Percentiles rank a stretch among this genome's conserved stretches.
phyloP scores from a whole-genome alignment of 2,888 invertebrate species.

The Agonopterix subpropinquella region DNA sequence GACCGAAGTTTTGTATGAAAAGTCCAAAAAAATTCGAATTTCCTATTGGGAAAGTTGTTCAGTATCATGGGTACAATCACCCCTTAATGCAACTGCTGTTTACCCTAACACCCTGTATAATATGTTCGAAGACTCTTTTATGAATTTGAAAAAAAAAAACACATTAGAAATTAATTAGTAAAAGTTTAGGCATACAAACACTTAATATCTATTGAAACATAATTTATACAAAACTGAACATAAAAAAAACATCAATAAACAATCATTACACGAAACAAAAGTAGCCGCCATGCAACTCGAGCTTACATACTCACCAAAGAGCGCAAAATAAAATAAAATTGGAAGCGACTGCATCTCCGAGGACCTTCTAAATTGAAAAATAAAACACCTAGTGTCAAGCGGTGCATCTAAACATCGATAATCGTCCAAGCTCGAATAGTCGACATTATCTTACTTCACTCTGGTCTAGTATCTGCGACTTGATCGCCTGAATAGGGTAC shows the following conservation, averaged over 20 bases:
- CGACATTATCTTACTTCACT: slow-evolving; percentile 89
- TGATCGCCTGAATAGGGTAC: slow-evolving; percentile 91
- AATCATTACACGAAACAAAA: slow-evolving; percentile 13
- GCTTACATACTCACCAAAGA: slow-evolving; percentile 44
- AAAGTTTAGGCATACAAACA: no score
- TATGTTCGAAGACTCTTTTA: no score
- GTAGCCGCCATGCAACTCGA: slow-evolving; percentile 56
- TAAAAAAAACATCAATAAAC: slow-evolving; percentile 26
- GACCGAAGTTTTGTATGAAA: no score
- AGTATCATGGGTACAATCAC: no score
- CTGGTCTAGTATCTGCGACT: slow-evolving; percentile 90
- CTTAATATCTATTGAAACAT: not conserved
- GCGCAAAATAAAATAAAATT: slow-evolving; percentile 26
- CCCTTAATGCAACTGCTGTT: no score
- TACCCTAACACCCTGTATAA: no score
- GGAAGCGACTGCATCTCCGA: slow-evolving; percentile 3
- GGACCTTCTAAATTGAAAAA: slow-evolving; percentile 14
- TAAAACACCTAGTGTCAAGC: slow-evolving; percentile 71
- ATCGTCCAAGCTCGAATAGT: slow-evolving; percentile 57
- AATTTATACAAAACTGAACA: not conserved
- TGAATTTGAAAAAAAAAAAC: no score
- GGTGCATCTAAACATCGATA: slow-evolving; percentile 74
- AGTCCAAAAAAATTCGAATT: no score
- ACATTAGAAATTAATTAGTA: not conserved
- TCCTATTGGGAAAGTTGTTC: no score